A percentile compares a stretch with the other conserved stretches of the same genome.
phyloP scores from a whole-genome alignment of 2,888 invertebrate species.

The Heliconius ismenius region DNA sequence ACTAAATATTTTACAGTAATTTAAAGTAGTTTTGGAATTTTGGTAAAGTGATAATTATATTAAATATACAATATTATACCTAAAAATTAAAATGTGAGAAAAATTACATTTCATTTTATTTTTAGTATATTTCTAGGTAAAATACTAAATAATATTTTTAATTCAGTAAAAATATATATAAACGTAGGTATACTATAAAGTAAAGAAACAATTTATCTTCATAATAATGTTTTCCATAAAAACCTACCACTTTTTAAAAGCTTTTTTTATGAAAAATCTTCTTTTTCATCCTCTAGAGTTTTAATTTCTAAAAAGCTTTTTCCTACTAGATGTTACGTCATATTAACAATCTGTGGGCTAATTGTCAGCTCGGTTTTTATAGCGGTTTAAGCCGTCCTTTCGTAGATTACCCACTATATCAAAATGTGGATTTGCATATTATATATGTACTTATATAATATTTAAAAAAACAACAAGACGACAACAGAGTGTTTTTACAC shows the following conservation, averaged over 20 bases:
- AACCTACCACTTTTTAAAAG: not conserved
- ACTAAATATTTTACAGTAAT: not conserved
- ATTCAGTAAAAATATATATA: not conserved
- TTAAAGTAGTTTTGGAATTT: not conserved
- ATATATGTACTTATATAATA: not conserved
- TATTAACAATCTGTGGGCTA: conserved; percentile 15
- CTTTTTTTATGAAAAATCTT: not conserved
- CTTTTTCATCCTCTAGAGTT: not conserved
- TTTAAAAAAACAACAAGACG: not conserved
- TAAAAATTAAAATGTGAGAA: not conserved
- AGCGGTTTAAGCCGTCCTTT: conserved; percentile 1
- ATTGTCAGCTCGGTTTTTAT: conserved; percentile 9
- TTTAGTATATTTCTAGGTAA: not conserved
- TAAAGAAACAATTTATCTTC: not conserved
- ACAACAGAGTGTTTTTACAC: not conserved
- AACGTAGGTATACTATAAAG: not conserved
- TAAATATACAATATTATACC: not conserved
- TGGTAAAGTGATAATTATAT: not conserved
- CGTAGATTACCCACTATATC: not conserved
- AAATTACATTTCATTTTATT: not conserved
- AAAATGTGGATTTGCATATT: not conserved
- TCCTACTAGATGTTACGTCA: conserved; percentile 8
- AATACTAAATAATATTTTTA: not conserved
- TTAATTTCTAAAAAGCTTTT: conserved; percentile 10
- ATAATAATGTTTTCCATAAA: not conserved